These are phyloP conservation scores for Neodiprion fabricii DNA, from an alignment of 1,140 invertebrate genomes.

Conservation along the genomic window DNA sequence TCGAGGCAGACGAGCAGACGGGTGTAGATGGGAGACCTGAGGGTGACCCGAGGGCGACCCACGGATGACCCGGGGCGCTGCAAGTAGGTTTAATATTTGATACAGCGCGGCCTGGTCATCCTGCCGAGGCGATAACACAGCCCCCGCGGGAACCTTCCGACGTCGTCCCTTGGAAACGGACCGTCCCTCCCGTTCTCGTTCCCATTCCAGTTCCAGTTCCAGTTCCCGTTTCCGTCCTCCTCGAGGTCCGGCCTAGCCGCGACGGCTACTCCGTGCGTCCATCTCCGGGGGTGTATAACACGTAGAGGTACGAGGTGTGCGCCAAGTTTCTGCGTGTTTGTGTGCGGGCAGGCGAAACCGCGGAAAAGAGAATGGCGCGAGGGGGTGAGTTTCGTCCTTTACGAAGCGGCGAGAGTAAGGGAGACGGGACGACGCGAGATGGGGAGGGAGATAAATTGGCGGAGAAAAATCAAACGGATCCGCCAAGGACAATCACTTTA, in stretches of 20 bases:
- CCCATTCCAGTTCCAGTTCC: not conserved
- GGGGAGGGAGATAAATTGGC: not conserved
- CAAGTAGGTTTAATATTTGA: conserved; percentile 63
- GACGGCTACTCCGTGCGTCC: not conserved
- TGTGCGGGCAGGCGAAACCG: not conserved
- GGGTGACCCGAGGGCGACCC: conserved; percentile 37
- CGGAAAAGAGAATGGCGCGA: not conserved
- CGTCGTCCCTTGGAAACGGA: conserved; percentile 50
- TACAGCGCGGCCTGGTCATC: conserved; percentile 60
- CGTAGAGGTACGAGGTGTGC: not conserved
- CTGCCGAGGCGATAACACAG: conserved; percentile 62
- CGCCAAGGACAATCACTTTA: not conserved
- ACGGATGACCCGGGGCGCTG: conserved; percentile 46
- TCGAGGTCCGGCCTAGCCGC: not conserved
- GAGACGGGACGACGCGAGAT: not conserved
- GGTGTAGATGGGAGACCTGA: conserved; percentile 29
- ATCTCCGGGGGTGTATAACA: no score
- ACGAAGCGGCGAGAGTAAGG: not conserved
- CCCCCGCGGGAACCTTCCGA: conserved; percentile 59
- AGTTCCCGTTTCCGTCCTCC: conserved; percentile 26
- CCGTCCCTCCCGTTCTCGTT: not conserved
- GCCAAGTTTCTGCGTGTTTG: not conserved
- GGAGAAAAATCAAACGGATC: conserved; percentile 2
- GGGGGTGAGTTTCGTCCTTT: not conserved
- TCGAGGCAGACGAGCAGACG: conserved; percentile 13